Evolutionary conservation across 2,888 invertebrate species (phyloP).

Genomic region (Antitype chi): DNA sequence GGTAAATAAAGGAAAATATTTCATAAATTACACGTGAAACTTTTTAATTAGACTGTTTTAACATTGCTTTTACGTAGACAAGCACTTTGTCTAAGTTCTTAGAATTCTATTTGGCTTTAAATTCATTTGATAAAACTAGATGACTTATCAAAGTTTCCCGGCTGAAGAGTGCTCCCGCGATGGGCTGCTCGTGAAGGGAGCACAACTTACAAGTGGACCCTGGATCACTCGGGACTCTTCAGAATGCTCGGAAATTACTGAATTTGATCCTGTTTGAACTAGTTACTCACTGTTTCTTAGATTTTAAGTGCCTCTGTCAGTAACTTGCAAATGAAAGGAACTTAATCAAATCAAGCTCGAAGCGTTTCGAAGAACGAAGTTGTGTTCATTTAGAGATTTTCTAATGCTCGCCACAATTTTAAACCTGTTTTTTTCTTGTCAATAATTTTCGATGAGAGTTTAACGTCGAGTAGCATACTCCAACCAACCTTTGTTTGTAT

Average conservation of each 20-base stretch:
- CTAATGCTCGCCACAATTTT: not conserved
- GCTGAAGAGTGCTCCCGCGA: constrained; percentile 57
- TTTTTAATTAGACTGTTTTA: not conserved
- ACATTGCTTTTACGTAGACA: constrained; percentile 7
- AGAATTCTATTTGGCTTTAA: constrained; percentile 37
- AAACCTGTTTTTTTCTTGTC: not conserved
- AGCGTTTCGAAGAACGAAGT: constrained; percentile 2
- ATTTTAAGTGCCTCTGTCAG: constrained; percentile 45
- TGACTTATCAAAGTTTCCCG: constrained; percentile 59
- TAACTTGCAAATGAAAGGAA: constrained; percentile 48
- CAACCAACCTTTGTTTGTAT: constrained; percentile 13
- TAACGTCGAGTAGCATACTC: not conserved
- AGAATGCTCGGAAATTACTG: constrained; percentile 60
- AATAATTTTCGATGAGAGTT: not conserved
- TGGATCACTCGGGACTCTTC: constrained; percentile 56
- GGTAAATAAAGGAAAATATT: no score
- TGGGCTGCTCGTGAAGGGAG: constrained; percentile 60
- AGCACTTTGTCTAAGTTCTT: constrained; percentile 15
- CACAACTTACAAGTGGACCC: constrained; percentile 66
- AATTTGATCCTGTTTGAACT: constrained; percentile 60
- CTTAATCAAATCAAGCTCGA: constrained; percentile 38
- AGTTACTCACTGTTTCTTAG: constrained; percentile 60
- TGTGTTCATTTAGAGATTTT: not conserved
- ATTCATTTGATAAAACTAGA: constrained; percentile 53
- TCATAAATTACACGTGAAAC: no score